Base-by-base conservation (phyloP, 2,113 vertebrate species). In the Peromyscus californicus region DNA sequence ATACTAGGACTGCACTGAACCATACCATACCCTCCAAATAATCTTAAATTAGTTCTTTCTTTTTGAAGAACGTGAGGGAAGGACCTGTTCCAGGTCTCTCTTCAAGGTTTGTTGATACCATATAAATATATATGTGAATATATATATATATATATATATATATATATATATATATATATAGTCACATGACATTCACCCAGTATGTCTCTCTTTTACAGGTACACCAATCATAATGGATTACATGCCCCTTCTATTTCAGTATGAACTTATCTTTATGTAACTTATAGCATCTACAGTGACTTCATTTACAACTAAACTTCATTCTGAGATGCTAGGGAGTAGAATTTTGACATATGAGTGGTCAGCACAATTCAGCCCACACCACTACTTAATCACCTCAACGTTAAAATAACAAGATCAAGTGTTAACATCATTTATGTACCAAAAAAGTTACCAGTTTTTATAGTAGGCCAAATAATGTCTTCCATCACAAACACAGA, bases 241-340 rank as follows among this genome's bases (percentile, higher is more conserved):
- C 15, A 22, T 39, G 5, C 4, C 11, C 24, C 83, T 26, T n/a
- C 0, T 76, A 36, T 16, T n/a, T 33, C 45, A 87, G 4, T 61
- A 61, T 88, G 16, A 88, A 29, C 12, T 91, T 11, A 93, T 93
- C 29, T 74, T 39, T 74, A 57, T 39, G 61, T 95, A 94, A 87
- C 39, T 83, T 76, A 61, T 22, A 9, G 48, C 7, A 36, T 48
- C 31, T 70, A 29, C 33, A 48, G 59, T 67, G 12, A 65, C 2
- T 42, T 42, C 84, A 76, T 94, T 84, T 89, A 57, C 48, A 91
- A 92, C 84, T 92, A 92, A 78, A 15, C 1, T 72, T 22, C 3
- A 89, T 86, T 97, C 45, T 74, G 29, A 84, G 24, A 36, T 80
- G 51, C 3, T 65, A 67, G 5, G 2, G 8, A 5, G 48, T 85